Evolutionary conservation across 2,113 vertebrate genomes (phyloP).

Genomic region (Turnix velox): DNA sequence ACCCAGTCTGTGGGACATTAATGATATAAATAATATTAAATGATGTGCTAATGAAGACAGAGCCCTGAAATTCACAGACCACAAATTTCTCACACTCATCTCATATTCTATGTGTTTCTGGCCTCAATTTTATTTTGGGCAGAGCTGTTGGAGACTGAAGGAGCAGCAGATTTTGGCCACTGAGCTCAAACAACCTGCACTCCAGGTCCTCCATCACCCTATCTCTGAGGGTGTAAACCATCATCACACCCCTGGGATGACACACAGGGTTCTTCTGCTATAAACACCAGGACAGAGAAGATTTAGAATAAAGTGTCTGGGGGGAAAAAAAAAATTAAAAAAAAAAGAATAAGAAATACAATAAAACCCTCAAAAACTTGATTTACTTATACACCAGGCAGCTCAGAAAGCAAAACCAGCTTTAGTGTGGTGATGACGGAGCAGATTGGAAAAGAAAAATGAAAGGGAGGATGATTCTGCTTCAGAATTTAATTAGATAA

Average conservation of each 20-base stretch:
- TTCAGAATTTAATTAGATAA: not conserved
- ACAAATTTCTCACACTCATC: conserved; percentile 7
- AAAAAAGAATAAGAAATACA: not conserved
- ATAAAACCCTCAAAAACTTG: not conserved
- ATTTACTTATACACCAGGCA: not conserved
- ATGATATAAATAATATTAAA: conserved; percentile 12
- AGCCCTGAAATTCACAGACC: not conserved
- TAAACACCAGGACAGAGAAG: not conserved
- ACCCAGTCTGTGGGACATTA: not conserved
- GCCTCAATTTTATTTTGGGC: not conserved
- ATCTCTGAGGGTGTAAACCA: not conserved
- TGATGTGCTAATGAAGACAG: not conserved
- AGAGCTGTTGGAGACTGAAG: not conserved
- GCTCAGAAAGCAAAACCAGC: not conserved
- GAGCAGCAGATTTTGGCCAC: not conserved
- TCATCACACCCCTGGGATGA: not conserved
- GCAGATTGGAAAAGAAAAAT: not conserved
- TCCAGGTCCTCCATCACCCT: not conserved
- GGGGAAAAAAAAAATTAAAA: not conserved
- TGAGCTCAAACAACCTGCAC: not conserved
- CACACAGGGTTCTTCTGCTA: not conserved
- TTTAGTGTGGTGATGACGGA: not conserved
- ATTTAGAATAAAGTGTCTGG: fast-evolving
- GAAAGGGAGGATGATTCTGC: not conserved
- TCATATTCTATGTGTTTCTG: not conserved